A percentile compares a stretch with the other conserved stretches of the same genome.
phyloP scores from a whole-genome alignment of 2,113 vertebrate species.

The Eleginops maclovinus region DNA sequence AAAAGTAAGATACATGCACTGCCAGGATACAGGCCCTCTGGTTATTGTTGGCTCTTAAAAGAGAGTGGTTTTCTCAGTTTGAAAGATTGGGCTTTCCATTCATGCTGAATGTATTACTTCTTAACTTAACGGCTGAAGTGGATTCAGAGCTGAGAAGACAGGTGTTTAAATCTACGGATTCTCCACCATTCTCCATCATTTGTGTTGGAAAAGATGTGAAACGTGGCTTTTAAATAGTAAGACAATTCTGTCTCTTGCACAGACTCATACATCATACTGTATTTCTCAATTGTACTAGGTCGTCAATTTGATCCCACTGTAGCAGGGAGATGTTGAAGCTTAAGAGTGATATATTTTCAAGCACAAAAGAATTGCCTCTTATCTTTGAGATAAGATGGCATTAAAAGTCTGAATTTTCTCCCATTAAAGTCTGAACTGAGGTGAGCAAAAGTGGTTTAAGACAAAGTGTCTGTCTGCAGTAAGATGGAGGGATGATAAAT shows the following conservation, averaged over 20 bases:
- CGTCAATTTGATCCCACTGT: slow-evolving; percentile 1
- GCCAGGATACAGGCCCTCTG: neutral
- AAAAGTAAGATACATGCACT: neutral
- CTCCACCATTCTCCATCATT: neutral
- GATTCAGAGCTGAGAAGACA: neutral
- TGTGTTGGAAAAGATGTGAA: neutral
- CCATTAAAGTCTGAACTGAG: slow-evolving; percentile 38
- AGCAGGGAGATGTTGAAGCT: neutral
- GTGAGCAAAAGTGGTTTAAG: slow-evolving; percentile 42
- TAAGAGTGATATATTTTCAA: neutral
- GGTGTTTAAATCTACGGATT: slow-evolving; percentile 1
- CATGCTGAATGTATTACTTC: slow-evolving; percentile 30
- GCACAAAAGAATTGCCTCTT: slow-evolving; percentile 3
- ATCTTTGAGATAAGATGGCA: slow-evolving; percentile 26
- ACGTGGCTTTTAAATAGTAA: neutral
- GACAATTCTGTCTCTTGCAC: neutral
- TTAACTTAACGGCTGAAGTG: slow-evolving; percentile 1
- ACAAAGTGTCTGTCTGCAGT: slow-evolving; percentile 46
- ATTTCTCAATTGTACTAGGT: neutral
- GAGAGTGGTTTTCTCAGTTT: slow-evolving; percentile 11
- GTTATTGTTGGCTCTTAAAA: slow-evolving; percentile 17
- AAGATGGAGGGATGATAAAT: slow-evolving; percentile 49
- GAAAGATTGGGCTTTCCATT: slow-evolving; percentile 17
- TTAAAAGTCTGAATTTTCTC: slow-evolving; percentile 22
- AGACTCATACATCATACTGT: neutral